Evolutionary conservation across 2,113 vertebrate species (phyloP).

Genomic region (Hucho hucho): DNA sequence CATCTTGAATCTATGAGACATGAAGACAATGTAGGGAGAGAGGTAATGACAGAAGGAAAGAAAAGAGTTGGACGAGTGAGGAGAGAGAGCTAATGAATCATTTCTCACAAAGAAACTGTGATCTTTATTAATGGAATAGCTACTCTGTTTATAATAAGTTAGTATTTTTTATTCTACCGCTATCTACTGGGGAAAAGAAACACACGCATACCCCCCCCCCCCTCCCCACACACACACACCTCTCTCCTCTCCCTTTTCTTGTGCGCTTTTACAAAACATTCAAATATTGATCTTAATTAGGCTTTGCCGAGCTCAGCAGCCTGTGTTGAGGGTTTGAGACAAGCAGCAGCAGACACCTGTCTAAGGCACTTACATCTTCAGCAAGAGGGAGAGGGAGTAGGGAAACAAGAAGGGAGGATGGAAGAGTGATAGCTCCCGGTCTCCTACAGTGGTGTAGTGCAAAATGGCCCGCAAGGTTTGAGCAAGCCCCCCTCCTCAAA

Average conservation of each 20-base stretch:
- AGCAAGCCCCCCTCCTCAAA: constrained; percentile 10
- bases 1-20: not conserved
- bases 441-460: constrained; percentile 42
- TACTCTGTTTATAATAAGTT: constrained; percentile 42
- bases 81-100: constrained; percentile 39
- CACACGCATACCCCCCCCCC: too few relatives aligned
- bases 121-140: constrained; percentile 55
- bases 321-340: constrained; percentile 71
- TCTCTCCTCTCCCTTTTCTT: constrained; percentile 50
- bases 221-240: too few relatives aligned
- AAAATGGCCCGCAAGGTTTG: constrained; percentile 38
- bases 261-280: constrained; percentile 75
- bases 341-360: constrained; percentile 73
- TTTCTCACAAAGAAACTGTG: constrained; percentile 30
- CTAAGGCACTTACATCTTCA: constrained; percentile 72
- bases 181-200: too few relatives aligned
- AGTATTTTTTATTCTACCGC: too few relatives aligned
- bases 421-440: constrained; percentile 71
- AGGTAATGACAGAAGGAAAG: too few relatives aligned
- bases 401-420: constrained; percentile 17
- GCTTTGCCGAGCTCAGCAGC: constrained; percentile 80
- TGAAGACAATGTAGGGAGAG: constrained; percentile 2
- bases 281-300: constrained; percentile 86
- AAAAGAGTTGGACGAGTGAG: not conserved
- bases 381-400: constrained; percentile 40